A percentile compares a stretch with the other conserved stretches of the same genome.
phyloP scores from a whole-genome alignment of 2,888 invertebrate species.

The Aphrophora alni region DNA sequence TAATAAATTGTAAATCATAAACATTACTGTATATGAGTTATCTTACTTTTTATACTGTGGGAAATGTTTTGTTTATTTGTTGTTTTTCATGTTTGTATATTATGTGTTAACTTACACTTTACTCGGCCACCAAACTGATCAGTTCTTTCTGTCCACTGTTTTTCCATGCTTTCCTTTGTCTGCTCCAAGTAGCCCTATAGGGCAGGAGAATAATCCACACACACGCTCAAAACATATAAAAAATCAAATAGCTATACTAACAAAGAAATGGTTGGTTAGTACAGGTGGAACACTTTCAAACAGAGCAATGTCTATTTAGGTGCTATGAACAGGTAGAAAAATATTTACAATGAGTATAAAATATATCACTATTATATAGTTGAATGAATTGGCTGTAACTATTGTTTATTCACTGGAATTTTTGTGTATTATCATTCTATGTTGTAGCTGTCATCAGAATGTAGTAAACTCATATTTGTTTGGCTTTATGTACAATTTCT shows the following conservation, averaged over 20 bases:
- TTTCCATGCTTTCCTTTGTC: constrained; percentile 84
- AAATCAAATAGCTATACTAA: background rate
- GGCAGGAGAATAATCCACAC: constrained; percentile 4
- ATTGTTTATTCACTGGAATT: too few species aligned
- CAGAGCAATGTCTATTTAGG: constrained; percentile 12
- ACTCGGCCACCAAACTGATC: constrained; percentile 88
- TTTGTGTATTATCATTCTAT: too few species aligned
- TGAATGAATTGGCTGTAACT: too few species aligned
- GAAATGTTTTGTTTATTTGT: too few species aligned
- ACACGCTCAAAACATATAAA: constrained; percentile 12
- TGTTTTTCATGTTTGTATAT: too few species aligned
- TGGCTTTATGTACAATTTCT: too few species aligned
- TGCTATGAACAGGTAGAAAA: background rate
- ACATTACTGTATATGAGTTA: too few species aligned
- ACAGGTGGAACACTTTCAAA: constrained; percentile 31
- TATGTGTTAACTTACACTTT: constrained; percentile 84
- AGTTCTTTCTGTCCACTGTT: constrained; percentile 86
- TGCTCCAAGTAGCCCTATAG: constrained; percentile 83
- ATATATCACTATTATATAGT: too few species aligned
- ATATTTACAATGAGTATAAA: background rate
- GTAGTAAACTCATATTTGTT: too few species aligned
- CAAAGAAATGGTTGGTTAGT: background rate
- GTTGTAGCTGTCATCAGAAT: too few species aligned
- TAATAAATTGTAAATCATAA: too few species aligned
- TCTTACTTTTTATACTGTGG: too few species aligned